Evolutionary conservation across 1,140 invertebrate species (phyloP), one percentile per base, ranked within the genome.

Genomic region (Elymnias hypermnestra): DNA sequence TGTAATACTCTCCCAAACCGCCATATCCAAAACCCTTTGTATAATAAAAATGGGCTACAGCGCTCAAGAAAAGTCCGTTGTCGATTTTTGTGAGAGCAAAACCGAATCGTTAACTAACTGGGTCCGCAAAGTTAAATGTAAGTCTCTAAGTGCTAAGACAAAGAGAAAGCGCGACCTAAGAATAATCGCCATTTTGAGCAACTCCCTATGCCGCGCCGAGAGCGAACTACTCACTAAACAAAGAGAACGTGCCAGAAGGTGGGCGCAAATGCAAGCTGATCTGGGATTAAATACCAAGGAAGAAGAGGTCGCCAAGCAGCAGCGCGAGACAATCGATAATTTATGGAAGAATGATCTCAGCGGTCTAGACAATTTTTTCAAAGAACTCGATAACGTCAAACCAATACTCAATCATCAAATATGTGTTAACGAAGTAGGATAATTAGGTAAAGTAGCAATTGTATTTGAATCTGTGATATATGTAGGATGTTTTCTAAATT

Each of bases 401-500:
- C 75, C 77, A 56, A 40, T 78, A 41, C 28, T 64, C 45, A 72
- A 60, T 48, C 25, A 48, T 26, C 31, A 43, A 41, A 41, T 40
- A 40, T 57, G 50, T 45, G 42, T 41, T 45, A 33, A n/a, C 17
- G 36, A 56, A 61, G 31, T 66, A 63, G 60, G 57, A 40, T 59
- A 40, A 50, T 48, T 77, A 79, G 70, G 64, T 77, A 72, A 77
- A 52, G 68, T 82, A 69, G 65, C 60, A 41, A 60, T 52, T 57
- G 53, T 63, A 56, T 70, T 68, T 75, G 78, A 60, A 74, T 70
- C 81, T 84, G 78, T 84, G 81, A 84, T 84, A 83, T 81, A 82
- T 75, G 78, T 73, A 79, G 78, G 76, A 79, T 79, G 67, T 84
- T 84, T 84, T 82, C 78, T 84, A 84, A 83, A 81, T 84, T 84